These are phyloP conservation scores for Hippocampus kuda DNA, from an alignment of 2,797 vertebrate species.

Conservation along the genomic window DNA sequence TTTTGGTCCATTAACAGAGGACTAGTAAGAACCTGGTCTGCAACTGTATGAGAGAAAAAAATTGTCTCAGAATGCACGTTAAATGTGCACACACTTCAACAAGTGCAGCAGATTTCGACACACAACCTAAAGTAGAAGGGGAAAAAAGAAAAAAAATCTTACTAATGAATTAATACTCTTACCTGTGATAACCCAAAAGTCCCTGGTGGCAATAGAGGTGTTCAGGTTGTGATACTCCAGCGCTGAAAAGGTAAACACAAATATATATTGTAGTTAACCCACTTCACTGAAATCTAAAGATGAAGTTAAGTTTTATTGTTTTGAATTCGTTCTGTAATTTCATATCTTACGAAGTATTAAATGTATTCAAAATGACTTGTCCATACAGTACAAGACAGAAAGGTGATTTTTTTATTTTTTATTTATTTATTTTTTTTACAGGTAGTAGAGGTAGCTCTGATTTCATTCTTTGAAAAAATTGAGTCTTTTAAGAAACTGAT, in stretches of 20 bases:
- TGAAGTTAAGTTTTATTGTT: too few species aligned
- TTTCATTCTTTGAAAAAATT: too few species aligned
- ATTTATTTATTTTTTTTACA: neutral
- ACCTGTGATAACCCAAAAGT: slow-evolving; percentile 98
- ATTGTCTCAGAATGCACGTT: neutral
- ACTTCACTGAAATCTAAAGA: neutral
- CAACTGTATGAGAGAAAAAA: neutral
- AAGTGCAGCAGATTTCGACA: neutral
- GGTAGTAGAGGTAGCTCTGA: too few species aligned
- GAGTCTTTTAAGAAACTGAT: too few species aligned
- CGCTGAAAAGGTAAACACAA: slow-evolving; percentile 59
- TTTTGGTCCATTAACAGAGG: neutral
- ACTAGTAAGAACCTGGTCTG: neutral
- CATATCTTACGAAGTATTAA: neutral
- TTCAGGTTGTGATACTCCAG: slow-evolving; percentile 96
- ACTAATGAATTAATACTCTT: slow-evolving; percentile 25
- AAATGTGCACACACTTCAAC: neutral
- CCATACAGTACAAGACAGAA: neutral
- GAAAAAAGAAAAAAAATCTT: neutral
- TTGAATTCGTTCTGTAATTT: too few species aligned
- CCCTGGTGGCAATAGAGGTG: slow-evolving; percentile 82
- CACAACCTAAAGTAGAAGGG: neutral
- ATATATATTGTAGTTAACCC: neutral
- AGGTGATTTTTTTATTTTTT: neutral
- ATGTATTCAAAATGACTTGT: neutral